A percentile compares a stretch with the other conserved stretches of the same genome.
phyloP scores from a whole-genome alignment of 2,888 invertebrate species.

The Machimus rusticus region DNA sequence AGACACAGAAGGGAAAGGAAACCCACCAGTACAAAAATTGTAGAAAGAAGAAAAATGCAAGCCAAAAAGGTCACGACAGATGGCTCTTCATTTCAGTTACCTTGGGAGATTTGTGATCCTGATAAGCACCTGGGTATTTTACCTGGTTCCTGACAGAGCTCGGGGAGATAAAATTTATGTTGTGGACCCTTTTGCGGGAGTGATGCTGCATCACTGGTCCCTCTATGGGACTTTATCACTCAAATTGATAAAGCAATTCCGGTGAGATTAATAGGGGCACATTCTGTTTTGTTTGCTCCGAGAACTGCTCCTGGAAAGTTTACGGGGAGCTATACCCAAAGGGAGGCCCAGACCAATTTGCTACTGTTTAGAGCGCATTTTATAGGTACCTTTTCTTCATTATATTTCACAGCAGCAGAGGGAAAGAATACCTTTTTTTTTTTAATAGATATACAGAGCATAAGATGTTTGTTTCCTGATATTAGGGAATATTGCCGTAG shows the following conservation, averaged over 20 bases:
- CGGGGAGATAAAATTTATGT: background rate
- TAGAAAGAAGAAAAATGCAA: background rate
- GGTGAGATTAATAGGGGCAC: background rate
- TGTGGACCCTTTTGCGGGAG: background rate
- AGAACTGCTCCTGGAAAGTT: background rate
- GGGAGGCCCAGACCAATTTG: background rate
- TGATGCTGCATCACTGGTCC: background rate
- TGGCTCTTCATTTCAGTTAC: slow-evolving; percentile 17
- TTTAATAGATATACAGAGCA: background rate
- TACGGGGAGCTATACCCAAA: background rate
- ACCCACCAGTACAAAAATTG: background rate
- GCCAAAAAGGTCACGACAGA: slow-evolving; percentile 4
- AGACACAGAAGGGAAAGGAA: background rate
- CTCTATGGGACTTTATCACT: slow-evolving; percentile 14
- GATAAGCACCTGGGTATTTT: slow-evolving; percentile 19
- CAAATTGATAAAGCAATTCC: slow-evolving; percentile 18
- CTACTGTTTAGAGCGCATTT: background rate
- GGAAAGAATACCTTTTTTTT: background rate
- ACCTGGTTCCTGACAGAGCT: background rate
- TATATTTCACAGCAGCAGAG: background rate
- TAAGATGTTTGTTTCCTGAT: background rate
- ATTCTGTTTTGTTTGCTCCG: background rate
- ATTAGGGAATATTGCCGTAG: background rate
- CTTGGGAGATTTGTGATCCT: background rate
- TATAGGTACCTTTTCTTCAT: background rate